Conservation (phyloP, 2,888 invertebrate genomes). For the Keiferia lycopersicella region DNA sequence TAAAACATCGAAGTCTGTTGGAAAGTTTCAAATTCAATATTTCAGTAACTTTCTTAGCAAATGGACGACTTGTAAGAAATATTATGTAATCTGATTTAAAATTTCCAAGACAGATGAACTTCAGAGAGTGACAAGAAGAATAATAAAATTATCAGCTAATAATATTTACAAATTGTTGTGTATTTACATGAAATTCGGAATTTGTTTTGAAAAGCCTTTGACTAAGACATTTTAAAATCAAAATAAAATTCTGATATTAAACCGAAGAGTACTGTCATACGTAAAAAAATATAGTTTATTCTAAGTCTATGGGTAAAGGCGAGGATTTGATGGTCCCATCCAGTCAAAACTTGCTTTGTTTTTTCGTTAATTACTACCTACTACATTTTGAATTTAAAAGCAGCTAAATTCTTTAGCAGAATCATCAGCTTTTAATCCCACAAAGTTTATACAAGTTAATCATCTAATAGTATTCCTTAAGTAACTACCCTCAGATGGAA, state of each 20-base stretch:
- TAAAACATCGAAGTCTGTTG: slow-evolving; percentile 11
- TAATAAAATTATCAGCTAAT: not conserved
- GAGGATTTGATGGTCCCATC: too few species aligned
- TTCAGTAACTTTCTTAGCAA: slow-evolving; percentile 11
- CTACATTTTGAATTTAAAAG: too few species aligned
- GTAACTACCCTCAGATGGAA: not conserved
- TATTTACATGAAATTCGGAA: too few species aligned
- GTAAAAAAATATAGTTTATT: too few species aligned
- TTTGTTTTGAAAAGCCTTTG: too few species aligned
- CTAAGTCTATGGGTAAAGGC: too few species aligned
- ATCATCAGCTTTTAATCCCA: not conserved
- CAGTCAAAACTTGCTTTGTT: too few species aligned
- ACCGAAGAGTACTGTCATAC: too few species aligned
- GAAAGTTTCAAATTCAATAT: slow-evolving; percentile 19
- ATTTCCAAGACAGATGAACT: slow-evolving; percentile 7
- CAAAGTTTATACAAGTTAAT: not conserved
- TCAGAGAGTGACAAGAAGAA: not conserved
- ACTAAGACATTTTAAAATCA: not conserved
- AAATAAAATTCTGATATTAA: not conserved
- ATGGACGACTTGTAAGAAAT: slow-evolving; percentile 16
- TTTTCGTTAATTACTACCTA: too few species aligned
- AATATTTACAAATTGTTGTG: not conserved
- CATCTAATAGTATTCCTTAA: not conserved
- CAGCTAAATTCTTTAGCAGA: too few species aligned
- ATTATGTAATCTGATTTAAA: slow-evolving; percentile 12